phyloP scores from a whole-genome alignment of 2,113 vertebrate genomes.

The Sorex fumeus region DNA sequence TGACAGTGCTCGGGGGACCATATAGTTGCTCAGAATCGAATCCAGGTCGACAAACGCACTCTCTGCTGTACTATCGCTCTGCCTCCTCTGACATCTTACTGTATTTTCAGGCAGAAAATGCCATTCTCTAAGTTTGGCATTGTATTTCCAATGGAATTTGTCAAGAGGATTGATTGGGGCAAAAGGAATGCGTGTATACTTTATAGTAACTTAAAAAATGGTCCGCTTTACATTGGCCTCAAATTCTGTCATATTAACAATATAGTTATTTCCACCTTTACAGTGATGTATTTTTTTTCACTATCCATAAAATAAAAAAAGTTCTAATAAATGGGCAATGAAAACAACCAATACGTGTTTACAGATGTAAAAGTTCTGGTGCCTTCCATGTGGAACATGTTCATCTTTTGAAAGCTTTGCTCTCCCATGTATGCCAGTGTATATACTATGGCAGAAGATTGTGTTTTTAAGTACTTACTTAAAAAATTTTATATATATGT shows the following conservation, averaged over 20 bases:
- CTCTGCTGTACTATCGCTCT: too few species aligned
- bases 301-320: not conserved
- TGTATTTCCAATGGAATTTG: not conserved
- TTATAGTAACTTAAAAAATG: not conserved
- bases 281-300: not conserved
- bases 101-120: not conserved
- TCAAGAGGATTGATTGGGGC: constrained; percentile 26
- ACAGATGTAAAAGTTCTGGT: not conserved
- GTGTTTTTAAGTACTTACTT: constrained; percentile 10
- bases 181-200: not conserved
- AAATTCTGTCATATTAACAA: constrained; percentile 18
- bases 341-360: not conserved
- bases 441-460: not conserved
- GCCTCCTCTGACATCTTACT: not conserved
- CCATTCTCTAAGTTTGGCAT: constrained; percentile 9
- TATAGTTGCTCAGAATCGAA: too few species aligned
- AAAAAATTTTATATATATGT: not conserved
- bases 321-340: not conserved
- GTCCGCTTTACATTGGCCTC: constrained; percentile 26
- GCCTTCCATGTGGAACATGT: not conserved
- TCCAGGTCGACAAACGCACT: too few species aligned
- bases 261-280: not conserved
- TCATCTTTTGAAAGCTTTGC: constrained; percentile 43
- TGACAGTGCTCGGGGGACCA: too few species aligned
- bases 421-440: not conserved